Base-by-base conservation (phyloP, 2,797 vertebrate species). In the Melanotaenia nigrans region DNA sequence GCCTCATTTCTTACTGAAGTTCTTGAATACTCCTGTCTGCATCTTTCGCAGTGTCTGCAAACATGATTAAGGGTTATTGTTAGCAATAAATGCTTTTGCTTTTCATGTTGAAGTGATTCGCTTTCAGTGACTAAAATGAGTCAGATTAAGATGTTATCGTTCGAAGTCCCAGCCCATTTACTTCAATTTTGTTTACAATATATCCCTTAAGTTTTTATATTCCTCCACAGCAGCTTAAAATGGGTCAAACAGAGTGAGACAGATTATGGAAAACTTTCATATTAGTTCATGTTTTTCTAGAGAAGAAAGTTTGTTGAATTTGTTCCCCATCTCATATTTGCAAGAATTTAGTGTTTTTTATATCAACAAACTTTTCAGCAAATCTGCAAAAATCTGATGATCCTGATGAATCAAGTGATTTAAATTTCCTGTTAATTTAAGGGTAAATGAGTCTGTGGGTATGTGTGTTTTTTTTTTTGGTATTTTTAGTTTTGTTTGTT, bases 401-500 rank as follows among this genome's bases (percentile, higher is more conserved):
- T 30, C 33, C n/a, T 42, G 20, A 14, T 66, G 24, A 30, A 16
- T 54, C 11, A 54, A 12, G 3, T 12, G 51, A 54, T 9, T 42
- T 25, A 56, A 32, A n/a, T 42, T n/a, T 55, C 12, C 36, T 56
- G 49, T 24, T 54, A 28, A 28, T 38, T 38, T 22, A 0, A 12
- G 2, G 13, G 20, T 22, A 49, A 49, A 49, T 22, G 32, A 54
- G 16, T 54, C 9, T 6, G 36, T 38, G 24, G 14, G 32, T 40
- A n/a, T 9, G 25, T 30, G 4, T 28, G 3, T 20, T 55, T 38
- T 4, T 33, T 28, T 20, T 55, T 38, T 4, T 33, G 10, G 12
- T 20, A 6, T 25, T 65, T 30, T 65, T 65, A 38, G 18, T 65
- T 30, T 40, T 36, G 14, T 32, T 59, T 30, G n/a, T 61, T 59